phyloP scores from a whole-genome alignment of 2,113 vertebrate species.

The Anthoscopus minutus region DNA sequence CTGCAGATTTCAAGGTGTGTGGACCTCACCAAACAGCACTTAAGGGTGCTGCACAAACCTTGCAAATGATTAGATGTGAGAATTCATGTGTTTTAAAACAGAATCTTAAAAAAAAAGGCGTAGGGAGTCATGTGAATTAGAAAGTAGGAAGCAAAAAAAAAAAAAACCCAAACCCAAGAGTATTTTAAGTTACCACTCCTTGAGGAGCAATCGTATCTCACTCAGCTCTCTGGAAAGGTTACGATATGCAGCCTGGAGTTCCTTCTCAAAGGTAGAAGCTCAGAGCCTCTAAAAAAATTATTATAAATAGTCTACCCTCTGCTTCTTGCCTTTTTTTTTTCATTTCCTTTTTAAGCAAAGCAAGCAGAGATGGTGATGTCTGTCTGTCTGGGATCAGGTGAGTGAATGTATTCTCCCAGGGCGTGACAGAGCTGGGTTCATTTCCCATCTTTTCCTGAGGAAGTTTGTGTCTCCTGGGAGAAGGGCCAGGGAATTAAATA shows the following conservation, averaged over 20 bases:
- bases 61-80: background rate
- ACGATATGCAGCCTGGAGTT: background rate
- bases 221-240: background rate
- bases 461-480: background rate
- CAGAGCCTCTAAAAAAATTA: background rate
- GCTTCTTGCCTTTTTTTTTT: background rate
- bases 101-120: background rate
- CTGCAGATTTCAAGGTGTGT: background rate
- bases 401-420: background rate
- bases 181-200: slow-evolving; percentile 40
- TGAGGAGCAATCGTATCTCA: background rate
- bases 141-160: slow-evolving; percentile 23
- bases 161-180: background rate
- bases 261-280: background rate
- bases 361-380: background rate
- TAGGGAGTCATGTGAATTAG: background rate
- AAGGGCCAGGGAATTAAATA: background rate
- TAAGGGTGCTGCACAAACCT: background rate
- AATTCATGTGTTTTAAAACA: background rate
- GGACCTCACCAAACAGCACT: background rate
- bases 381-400: background rate
- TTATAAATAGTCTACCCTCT: background rate
- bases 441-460: slow-evolving; percentile 17
- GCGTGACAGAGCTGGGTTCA: background rate
- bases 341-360: background rate